Conservation (phyloP, 2,797 vertebrate species). For the Microhierax caerulescens region DNA sequence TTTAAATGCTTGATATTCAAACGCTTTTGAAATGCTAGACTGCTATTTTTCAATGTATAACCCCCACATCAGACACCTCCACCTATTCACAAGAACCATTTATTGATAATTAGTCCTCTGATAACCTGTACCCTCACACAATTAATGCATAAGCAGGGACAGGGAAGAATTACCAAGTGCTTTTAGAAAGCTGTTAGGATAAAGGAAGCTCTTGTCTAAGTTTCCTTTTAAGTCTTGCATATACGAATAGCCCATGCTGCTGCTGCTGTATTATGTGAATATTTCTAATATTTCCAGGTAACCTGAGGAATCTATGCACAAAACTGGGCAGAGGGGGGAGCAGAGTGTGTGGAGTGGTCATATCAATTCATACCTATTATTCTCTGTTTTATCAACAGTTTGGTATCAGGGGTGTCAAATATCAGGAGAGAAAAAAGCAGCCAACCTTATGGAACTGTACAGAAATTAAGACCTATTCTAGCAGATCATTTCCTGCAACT, state of each 20-base stretch:
- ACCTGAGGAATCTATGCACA: background rate
- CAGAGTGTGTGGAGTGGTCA: background rate
- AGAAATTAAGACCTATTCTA: background rate
- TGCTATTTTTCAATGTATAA: background rate
- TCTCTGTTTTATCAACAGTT: background rate
- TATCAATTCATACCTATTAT: background rate
- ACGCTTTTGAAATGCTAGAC: background rate
- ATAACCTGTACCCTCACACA: background rate
- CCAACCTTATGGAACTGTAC: background rate
- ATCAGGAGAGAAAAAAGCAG: background rate
- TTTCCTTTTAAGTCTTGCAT: background rate
- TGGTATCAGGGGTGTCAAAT: background rate
- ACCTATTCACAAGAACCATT: background rate
- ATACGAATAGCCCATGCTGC: background rate
- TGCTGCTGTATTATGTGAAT: background rate
- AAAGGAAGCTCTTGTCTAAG: background rate
- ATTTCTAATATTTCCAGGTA: background rate
- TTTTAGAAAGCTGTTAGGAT: background rate
- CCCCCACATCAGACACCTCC: background rate
- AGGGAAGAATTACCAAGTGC: background rate
- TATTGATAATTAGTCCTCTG: background rate
- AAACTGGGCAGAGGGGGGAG: background rate
- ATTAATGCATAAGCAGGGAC: background rate
- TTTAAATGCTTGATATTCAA: background rate
- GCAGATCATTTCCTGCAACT: background rate